Base-by-base conservation (phyloP, 2,888 invertebrate genomes). In the Melanophora roralis region DNA sequence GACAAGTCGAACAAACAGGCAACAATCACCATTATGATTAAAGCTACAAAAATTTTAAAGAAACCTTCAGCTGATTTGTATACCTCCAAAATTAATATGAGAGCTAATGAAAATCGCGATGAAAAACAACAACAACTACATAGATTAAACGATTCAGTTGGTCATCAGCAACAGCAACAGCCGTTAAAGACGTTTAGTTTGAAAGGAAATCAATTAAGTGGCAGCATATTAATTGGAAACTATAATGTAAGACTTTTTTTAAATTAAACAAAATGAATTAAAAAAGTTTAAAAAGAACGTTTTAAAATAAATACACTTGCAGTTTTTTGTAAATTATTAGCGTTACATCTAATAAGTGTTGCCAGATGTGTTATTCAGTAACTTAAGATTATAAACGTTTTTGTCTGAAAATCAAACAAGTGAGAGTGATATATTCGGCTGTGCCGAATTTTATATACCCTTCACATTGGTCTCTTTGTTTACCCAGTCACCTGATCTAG, bases 181-280 rank as follows among this genome's bases (percentile, higher is more conserved):
- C 92, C 93, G 9, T 90, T 95, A 16, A 94, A 94, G 40, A 94
- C 92, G 82, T 93, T 95, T n/a, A 95, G 95, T 87, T 90, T 96
- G 45, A 91, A 95, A 67, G 93, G 94, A 81, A 96, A 95, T 89
- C 92, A 94, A 82, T 90, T 96, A 32, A 95, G 95, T 89, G 96
- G 96, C 72, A 95, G 94, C 90, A 96, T 96, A 81, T 94, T 96
- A 83, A 92, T 96, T 64, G 96, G 95, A 71, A 96, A 95, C 89
- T 96, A 96, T 89, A 95, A 95, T 88, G 96, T 95, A 91, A 92
- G 92, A 68, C 43, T 16, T 49, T 32, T n/a, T 64, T 55, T 32
- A 34, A 7, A 5, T 27, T 14, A 36, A 3, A 27, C 6, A 27
- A 6, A 27, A 27, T 27, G 6, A 3, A 5, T 27, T 3, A 27